Evolutionary conservation across 1,140 invertebrate genomes (phyloP), one percentile per base, ranked within the genome.

Genomic region (Listronotus bonariensis): DNA sequence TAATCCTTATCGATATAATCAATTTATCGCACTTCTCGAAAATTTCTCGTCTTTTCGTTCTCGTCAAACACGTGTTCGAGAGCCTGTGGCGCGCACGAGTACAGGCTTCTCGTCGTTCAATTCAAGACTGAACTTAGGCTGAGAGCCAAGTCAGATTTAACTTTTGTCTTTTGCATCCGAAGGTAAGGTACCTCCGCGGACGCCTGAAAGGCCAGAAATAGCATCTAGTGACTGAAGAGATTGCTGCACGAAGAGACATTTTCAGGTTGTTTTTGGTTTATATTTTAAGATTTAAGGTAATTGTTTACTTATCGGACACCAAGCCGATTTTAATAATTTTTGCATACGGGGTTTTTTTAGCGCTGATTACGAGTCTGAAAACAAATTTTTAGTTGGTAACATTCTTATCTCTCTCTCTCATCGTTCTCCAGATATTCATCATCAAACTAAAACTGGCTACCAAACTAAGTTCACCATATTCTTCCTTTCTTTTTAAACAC

Each of bases 71-170:
- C 60, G 60, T 63, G 60, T 34, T 63, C 60, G 49, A 63, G 49
- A 63, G 51, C 32, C 36, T 45, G 15, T 8, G 14, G 18, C 60
- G 15, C 41, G 40, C 49, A 15, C 52, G 31, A 26, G 15, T 31
- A 48, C 51, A 38, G 18, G 54, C 60, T 49, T 53, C 49, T 53
- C 60, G 60, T 63, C 60, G 60, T 54, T 63, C 40, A 17, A 32
- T 36, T 46, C 40, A 20, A 55, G 42, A 63, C 60, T 63, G 52
- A 63, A n/a, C 53, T 36, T 48, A 42, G 59, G 41, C 40, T 10
- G 49, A 53, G 53, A 52, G 61, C 53, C 49, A 62, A 62, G 52
- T 53, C 61, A 14, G 61, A 64, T 64, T 64, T 64, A 64, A 49
- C 61, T 64, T 64, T 64, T 64, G 61, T 64, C 61, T 64, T 64